Percentiles rank a stretch among this genome's conserved stretches.
phyloP scores from a whole-genome alignment of 2,888 invertebrate species.

The Philereme transversata region DNA sequence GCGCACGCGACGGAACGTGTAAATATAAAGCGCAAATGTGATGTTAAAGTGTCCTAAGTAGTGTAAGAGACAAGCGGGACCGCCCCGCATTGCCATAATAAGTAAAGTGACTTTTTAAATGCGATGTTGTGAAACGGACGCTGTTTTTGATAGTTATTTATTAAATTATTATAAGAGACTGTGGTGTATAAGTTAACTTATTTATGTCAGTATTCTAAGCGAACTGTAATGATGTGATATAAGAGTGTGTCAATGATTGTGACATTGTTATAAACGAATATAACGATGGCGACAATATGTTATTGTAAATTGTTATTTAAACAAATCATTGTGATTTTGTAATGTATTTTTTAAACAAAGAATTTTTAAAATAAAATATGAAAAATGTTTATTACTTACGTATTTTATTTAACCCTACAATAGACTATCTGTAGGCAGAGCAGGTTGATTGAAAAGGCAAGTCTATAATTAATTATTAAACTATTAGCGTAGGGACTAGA shows the following conservation, averaged over 20 bases:
- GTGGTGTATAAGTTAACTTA: constrained; percentile 82
- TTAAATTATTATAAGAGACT: constrained; percentile 78
- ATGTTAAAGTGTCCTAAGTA: constrained; percentile 83
- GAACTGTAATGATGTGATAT: constrained; percentile 71
- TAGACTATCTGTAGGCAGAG: too few species aligned
- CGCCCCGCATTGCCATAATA: constrained; percentile 79
- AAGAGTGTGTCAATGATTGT: constrained; percentile 59
- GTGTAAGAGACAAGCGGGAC: constrained; percentile 78
- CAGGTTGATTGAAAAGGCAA: too few species aligned
- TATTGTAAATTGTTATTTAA: constrained; percentile 62
- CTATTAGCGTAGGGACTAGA: too few species aligned
- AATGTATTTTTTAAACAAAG: constrained; percentile 67
- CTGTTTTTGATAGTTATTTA: constrained; percentile 73
- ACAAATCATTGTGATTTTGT: constrained; percentile 70
- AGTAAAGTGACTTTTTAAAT: constrained; percentile 60
- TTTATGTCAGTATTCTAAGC: constrained; percentile 79
- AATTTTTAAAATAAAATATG: constrained; percentile 62
- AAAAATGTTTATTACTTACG: constrained; percentile 52
- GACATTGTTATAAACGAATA: constrained; percentile 54
- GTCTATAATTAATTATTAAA: too few species aligned
- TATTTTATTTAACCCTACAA: constrained; percentile 36
- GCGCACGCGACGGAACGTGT: constrained; percentile 65
- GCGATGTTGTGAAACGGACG: constrained; percentile 66
- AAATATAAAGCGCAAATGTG: constrained; percentile 84
- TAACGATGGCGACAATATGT: constrained; percentile 58